Base-by-base conservation (phyloP, 2,113 vertebrate genomes). In the Maccullochella peelii region DNA sequence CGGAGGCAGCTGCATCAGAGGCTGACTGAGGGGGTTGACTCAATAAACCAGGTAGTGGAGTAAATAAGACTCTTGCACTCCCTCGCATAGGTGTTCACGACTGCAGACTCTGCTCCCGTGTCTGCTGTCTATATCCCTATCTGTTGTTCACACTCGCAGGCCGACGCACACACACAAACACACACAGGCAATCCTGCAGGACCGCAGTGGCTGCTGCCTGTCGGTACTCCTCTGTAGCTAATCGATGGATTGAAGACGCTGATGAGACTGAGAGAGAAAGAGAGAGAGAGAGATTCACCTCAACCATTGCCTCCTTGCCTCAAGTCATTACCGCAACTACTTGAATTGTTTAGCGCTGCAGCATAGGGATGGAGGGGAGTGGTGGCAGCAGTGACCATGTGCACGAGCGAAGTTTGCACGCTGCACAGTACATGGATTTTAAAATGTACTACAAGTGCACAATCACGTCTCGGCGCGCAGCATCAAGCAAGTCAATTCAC, bases 241-340 rank as follows among this genome's bases (percentile, higher is more conserved):
- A 94, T 94, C 88, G 42, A 91, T 87, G 87, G 72, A 86, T 84
- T 87, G 89, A 89, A 77, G 85, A 86, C 36, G 36, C 71, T 87
- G 89, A 89, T 82, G 85, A 87, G 77, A 80, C 40, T 0, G 65
- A 73, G 63, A 77, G 74, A 66, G 44, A 66, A 38, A 36, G 76
- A 66, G 62, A 78, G 76, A 78, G 76, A 10, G 78, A 75, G 77
- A 73, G 73, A 78, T 65, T 87, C 88, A 89, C 86, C 86, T 84
- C 81, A 54, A 27, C 74, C 59, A 10, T 62, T 61, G 75, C 78
- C 79, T 90, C 68, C 57, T 77, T 49, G 65, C 82, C 76, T 87
- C 47, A 12, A 87, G 81, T 83, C 79, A 79, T 89, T 83, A 79
- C 81, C 47, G 78, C 84, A 82, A 75, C 88, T 52, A 74, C 80